Evolutionary conservation across 2,797 vertebrate genomes (phyloP), one percentile per base, ranked within the genome.

Genomic region (Gallinago stenura): DNA sequence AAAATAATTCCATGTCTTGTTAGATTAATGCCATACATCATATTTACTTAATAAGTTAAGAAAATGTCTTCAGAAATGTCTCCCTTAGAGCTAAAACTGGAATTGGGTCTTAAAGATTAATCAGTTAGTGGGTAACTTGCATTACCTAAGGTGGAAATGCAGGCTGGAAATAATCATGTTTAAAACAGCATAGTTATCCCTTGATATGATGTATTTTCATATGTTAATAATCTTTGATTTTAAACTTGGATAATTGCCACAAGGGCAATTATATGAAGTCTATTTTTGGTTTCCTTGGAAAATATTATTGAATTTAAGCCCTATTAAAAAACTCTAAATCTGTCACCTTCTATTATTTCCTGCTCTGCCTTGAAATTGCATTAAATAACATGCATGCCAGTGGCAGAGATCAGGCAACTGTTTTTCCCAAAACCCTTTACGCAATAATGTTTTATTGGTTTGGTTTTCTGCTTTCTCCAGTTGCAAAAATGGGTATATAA

Each of bases 11-110:
- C 0, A 0, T 87, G 86, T 95, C 94, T 68, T 90, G 45, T 95
- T 96, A 92, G 83, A 97, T 97, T 95, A 95, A 92, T 94, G 54
- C 73, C 39, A 82, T 95, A 92, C 50, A 54, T 94, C 91, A 85
- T 96, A 80, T 93, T 95, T 96, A 93, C 83, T 87, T 96, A 93
- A 83, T 93, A 91, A 95, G 45, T 60, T 91, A 71, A 90, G 88
- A 92, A 96, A 93, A 91, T 91, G n/a, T 92, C 87, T 88, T 79
- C 64, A 93, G 58, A 87, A 91, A 73, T 75, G 79, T 72, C 87
- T 94, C 51, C 80, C 69, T 83, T 22, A 87, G 70, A 84, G 81
- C 69, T 85, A 90, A 71, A 95, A n/a, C 41, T 93, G 26, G 68
- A 87, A 94, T 61, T 66, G 62, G 19, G 35, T 88, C 80, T 87